Conservation (phyloP, 92 coral and sea anemone species). For the Siderastrea radians region DNA sequence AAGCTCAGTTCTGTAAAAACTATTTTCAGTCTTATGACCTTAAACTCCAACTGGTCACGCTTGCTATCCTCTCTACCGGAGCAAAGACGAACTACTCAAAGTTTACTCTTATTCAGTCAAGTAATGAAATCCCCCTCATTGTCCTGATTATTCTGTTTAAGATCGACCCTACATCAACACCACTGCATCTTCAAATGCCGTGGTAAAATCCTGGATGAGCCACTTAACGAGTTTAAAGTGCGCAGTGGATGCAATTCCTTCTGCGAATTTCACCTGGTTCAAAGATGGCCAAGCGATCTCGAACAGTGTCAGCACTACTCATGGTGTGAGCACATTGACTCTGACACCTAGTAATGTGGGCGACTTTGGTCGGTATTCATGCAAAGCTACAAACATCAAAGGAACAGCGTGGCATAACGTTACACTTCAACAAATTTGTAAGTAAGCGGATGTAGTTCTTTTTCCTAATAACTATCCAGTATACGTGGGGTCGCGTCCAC, state of each 20-base stretch:
- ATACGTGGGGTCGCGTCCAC: too few relatives aligned
- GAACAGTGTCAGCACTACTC: not conserved
- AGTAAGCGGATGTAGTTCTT: not conserved
- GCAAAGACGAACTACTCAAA: not conserved
- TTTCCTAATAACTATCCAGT: too few relatives aligned
- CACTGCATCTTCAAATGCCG: conserved; percentile 6
- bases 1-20: too few relatives aligned
- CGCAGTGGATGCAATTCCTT: conserved; percentile 32
- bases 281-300: conserved; percentile 16
- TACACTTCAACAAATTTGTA: conserved; percentile 45
- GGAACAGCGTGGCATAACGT: conserved; percentile 30
- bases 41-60: too few relatives aligned
- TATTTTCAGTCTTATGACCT: too few relatives aligned
- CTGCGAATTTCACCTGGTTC: conserved; percentile 5
- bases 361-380: conserved; percentile 42
- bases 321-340: conserved; percentile 12
- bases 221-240: conserved; percentile 20
- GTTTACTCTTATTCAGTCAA: too few relatives aligned
- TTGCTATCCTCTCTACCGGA: not conserved
- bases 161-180: conserved; percentile 34
- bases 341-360: conserved; percentile 1
- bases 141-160: not conserved
- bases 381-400: conserved; percentile 25
- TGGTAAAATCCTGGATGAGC: conserved; percentile 22
- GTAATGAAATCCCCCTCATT: not conserved